phyloP scores from a whole-genome alignment of 2,797 vertebrate species.

The Silurus aristotelis region DNA sequence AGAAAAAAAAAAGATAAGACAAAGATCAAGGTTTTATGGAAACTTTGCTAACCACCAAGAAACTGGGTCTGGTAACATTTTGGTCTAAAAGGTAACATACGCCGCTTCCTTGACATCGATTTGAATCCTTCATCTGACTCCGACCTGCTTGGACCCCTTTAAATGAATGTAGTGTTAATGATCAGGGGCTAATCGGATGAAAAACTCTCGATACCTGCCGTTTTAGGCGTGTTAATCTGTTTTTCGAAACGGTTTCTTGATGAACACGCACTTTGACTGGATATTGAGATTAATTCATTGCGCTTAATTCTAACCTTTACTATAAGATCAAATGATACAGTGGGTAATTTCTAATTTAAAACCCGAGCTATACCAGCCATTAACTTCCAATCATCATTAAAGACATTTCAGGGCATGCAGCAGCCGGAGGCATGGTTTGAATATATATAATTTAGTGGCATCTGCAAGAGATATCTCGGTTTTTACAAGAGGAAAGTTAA shows the following conservation, averaged over 20 bases:
- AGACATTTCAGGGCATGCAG: conserved; percentile 72
- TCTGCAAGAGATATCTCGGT: conserved; percentile 72
- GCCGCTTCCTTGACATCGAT: not conserved
- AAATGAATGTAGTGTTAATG: conserved; percentile 32
- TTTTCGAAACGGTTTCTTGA: conserved; percentile 43
- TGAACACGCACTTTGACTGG: conserved; percentile 58
- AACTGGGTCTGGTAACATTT: conserved; percentile 38
- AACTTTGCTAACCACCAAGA: conserved; percentile 31
- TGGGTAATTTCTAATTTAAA: conserved; percentile 76
- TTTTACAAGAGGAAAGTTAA: conserved; percentile 67
- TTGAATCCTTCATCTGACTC: not conserved
- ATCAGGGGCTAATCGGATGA: conserved; percentile 6
- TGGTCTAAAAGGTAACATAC: conserved; percentile 19
- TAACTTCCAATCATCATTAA: conserved; percentile 75
- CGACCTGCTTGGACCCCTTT: conserved; percentile 6
- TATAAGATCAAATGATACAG: conserved; percentile 68
- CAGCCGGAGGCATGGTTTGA: conserved; percentile 74
- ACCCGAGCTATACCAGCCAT: conserved; percentile 65
- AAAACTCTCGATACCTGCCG: conserved; percentile 15
- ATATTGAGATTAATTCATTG: conserved; percentile 72
- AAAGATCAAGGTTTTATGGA: conserved; percentile 41
- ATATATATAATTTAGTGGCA: conserved; percentile 72
- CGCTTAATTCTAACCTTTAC: conserved; percentile 75
- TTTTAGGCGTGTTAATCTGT: conserved; percentile 30
- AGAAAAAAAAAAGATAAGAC: conserved; percentile 17